phyloP scores from a whole-genome alignment of 2,113 vertebrate species.

The Lutjanus erythropterus region DNA sequence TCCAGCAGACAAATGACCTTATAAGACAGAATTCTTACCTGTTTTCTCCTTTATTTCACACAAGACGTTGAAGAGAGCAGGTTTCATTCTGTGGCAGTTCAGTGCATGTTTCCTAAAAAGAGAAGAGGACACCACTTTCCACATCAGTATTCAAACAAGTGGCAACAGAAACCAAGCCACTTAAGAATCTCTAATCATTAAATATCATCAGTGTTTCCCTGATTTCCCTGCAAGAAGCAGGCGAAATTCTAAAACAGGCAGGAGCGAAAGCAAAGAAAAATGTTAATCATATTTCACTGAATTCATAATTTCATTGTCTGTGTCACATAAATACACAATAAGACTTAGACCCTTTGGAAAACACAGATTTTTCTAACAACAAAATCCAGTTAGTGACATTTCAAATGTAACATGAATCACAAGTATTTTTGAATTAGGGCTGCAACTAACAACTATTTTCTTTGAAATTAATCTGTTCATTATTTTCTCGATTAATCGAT shows the following conservation, averaged over 20 bases:
- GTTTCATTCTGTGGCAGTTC: constrained; percentile 88
- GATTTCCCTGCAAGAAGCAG: neutral
- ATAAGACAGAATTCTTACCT: constrained; percentile 70
- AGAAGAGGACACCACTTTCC: constrained; percentile 61
- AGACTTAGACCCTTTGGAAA: neutral
- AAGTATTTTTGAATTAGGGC: no score
- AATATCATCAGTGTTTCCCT: neutral
- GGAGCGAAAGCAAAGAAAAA: neutral
- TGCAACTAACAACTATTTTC: no score
- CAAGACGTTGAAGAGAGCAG: constrained; percentile 86
- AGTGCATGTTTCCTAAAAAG: constrained; percentile 86
- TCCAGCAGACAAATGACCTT: constrained; percentile 7
- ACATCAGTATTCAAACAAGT: constrained; percentile 70
- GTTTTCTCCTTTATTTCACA: constrained; percentile 88
- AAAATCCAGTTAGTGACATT: neutral
- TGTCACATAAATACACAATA: neutral
- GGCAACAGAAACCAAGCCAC: constrained; percentile 41
- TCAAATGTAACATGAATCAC: neutral
- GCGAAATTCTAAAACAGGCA: neutral
- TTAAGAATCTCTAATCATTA: constrained; percentile 2
- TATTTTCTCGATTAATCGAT: no score
- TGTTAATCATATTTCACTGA: neutral
- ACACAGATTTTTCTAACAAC: neutral
- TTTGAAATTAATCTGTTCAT: no score
- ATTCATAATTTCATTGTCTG: neutral